Evolutionary conservation across 2,113 vertebrate species (phyloP).

Genomic region (Lucifuga dentata): DNA sequence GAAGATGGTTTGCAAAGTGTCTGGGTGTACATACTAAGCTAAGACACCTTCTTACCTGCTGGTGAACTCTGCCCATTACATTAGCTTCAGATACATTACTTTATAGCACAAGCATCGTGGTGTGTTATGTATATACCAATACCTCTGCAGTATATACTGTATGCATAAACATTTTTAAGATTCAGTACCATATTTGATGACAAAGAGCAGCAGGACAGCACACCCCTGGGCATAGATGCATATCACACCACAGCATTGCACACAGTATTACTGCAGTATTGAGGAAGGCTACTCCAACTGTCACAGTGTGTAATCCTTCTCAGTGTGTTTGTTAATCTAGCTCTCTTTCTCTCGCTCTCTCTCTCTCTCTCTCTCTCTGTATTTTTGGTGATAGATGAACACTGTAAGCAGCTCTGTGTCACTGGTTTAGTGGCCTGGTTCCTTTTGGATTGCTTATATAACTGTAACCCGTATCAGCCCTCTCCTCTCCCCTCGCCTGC

Average conservation of each 20-base stretch:
- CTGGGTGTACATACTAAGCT: no score
- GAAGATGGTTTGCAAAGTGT: not conserved
- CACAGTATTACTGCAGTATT: not conserved
- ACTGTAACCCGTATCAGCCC: constrained; percentile 54
- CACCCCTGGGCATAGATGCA: not conserved
- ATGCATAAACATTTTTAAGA: no score
- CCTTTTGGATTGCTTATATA: constrained; percentile 72
- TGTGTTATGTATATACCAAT: no score
- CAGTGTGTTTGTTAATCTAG: constrained; percentile 19
- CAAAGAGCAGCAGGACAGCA: no score
- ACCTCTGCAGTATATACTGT: no score
- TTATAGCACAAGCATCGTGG: no score
- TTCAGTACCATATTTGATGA: no score
- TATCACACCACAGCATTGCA: not conserved
- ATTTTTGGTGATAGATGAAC: constrained; percentile 70
- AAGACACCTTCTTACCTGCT: not conserved
- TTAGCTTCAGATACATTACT: no score
- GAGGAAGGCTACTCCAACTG: constrained; percentile 6
- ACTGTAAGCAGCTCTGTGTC: constrained; percentile 66
- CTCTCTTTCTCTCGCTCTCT: constrained; percentile 8
- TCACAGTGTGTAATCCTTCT: not conserved
- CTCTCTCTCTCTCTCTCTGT: constrained; percentile 22
- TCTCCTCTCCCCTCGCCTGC: constrained; percentile 25
- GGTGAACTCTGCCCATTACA: constrained; percentile 22
- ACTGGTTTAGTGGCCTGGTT: constrained; percentile 75